Conservation (phyloP, 1,140 invertebrate species). For the Pteromalus puparum region DNA sequence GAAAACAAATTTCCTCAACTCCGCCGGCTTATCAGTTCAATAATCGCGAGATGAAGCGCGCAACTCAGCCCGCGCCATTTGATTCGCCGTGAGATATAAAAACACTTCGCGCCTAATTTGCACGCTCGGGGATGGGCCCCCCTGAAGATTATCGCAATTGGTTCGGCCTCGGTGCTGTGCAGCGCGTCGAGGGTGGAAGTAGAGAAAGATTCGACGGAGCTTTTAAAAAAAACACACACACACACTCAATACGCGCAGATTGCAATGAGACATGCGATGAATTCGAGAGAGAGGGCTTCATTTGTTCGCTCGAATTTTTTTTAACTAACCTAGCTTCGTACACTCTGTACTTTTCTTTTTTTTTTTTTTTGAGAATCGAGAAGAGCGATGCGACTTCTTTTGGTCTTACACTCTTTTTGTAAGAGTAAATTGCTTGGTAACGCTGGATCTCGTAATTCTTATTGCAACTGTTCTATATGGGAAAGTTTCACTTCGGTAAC, state of each 20-base stretch:
- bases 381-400: background rate
- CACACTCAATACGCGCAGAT: conserved; percentile 72
- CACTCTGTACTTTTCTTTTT: background rate
- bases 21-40: conserved; percentile 45
- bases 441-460: conserved; percentile 47
- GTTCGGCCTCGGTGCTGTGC: conserved; percentile 58
- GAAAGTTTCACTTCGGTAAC: too few relatives aligned
- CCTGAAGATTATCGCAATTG: conserved; percentile 71
- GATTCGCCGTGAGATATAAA: conserved; percentile 43
- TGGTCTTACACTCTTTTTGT: background rate
- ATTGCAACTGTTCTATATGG: conserved; percentile 31
- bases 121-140: background rate
- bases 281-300: background rate
- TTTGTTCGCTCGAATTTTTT: background rate
- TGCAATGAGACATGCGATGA: conserved; percentile 73
- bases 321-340: background rate
- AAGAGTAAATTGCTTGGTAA: background rate
- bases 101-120: conserved; percentile 50
- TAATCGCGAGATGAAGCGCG: conserved; percentile 33
- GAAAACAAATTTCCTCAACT: conserved; percentile 49
- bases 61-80: conserved; percentile 6
- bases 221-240: conserved; percentile 52
- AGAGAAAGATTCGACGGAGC: conserved; percentile 57
- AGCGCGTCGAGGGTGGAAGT: conserved; percentile 42
- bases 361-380: background rate